A percentile compares a stretch with the other conserved stretches of the same genome.
These are phyloP conservation scores for Zapus hudsonius DNA, from an alignment of 2,113 vertebrate genomes.

Conservation along the genomic window DNA sequence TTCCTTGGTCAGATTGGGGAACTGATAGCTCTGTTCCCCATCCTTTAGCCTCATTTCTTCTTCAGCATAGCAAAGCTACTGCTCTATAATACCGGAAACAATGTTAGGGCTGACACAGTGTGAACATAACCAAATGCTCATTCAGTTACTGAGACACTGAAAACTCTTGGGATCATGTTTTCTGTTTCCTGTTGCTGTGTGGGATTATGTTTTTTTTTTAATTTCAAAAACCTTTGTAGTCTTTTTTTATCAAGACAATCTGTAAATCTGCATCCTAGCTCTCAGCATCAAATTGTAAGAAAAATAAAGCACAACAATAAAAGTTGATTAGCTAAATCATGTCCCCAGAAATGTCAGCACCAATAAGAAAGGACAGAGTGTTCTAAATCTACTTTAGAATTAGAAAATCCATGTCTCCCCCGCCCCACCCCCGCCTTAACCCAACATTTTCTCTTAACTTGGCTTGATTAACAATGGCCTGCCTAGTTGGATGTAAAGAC, in stretches of 20 bases:
- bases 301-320: slow-evolving; percentile 9
- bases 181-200: slow-evolving; percentile 17
- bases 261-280: slow-evolving; percentile 20
- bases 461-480: slow-evolving; percentile 29
- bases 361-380: neutral
- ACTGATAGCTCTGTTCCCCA: neutral
- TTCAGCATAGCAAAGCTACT: neutral
- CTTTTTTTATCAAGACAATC: neutral
- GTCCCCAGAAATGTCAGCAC: neutral
- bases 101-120: neutral
- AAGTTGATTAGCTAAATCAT: neutral
- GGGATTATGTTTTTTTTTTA: neutral
- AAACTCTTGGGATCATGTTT: slow-evolving; percentile 22
- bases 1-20: neutral
- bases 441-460: slow-evolving; percentile 20
- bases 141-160: neutral
- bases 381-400: neutral
- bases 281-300: neutral
- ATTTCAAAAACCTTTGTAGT: slow-evolving; percentile 16
- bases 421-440: too few relatives aligned
- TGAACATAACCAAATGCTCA: neutral
- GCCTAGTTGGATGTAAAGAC: neutral
- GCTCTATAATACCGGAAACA: neutral
- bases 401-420: neutral
- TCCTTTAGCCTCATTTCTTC: neutral